Evolutionary conservation across 2,797 vertebrate genomes (phyloP).

Genomic region (Bovichtus diacanthus): DNA sequence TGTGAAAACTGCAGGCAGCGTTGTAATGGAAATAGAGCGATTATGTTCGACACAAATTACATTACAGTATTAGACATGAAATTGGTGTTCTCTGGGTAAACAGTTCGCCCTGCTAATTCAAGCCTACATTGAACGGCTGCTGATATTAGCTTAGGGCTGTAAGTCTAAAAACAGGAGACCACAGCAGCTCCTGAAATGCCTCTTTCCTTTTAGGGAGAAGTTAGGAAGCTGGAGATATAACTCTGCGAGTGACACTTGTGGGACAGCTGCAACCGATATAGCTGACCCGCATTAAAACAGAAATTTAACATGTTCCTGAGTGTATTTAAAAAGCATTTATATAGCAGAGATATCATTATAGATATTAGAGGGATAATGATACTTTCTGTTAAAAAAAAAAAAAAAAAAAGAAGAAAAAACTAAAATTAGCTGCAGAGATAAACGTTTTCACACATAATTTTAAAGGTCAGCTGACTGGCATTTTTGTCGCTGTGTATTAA

Average conservation of each 20-base stretch:
- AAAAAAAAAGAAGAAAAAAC: not conserved
- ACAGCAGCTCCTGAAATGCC: conserved; percentile 72
- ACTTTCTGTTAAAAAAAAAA: not conserved
- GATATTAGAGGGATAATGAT: not conserved
- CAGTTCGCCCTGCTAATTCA: conserved; percentile 42
- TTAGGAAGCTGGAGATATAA: conserved; percentile 76
- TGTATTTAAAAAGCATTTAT: conserved; percentile 40
- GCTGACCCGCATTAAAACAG: conserved; percentile 72
- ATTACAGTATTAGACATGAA: not conserved
- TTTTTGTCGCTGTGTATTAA: conserved; percentile 49
- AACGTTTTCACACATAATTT: conserved; percentile 9
- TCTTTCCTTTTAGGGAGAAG: conserved; percentile 83
- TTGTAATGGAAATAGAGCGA: not conserved
- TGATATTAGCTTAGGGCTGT: conserved; percentile 64
- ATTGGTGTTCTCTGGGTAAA: conserved; percentile 22
- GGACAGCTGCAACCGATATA: conserved; percentile 81
- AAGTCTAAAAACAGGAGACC: conserved; percentile 77
- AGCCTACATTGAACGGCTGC: conserved; percentile 42
- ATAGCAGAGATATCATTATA: not conserved
- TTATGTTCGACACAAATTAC: conserved; percentile 12
- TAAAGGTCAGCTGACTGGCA: conserved; percentile 27
- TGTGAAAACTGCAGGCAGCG: not conserved
- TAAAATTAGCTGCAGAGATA: not conserved
- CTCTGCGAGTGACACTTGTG: conserved; percentile 77
- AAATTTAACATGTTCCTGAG: conserved; percentile 55